A percentile compares a stretch with the other conserved stretches of the same genome.
Conservation (phyloP, 2,888 invertebrate genomes). For the Oxyteleia sp. region DNA sequence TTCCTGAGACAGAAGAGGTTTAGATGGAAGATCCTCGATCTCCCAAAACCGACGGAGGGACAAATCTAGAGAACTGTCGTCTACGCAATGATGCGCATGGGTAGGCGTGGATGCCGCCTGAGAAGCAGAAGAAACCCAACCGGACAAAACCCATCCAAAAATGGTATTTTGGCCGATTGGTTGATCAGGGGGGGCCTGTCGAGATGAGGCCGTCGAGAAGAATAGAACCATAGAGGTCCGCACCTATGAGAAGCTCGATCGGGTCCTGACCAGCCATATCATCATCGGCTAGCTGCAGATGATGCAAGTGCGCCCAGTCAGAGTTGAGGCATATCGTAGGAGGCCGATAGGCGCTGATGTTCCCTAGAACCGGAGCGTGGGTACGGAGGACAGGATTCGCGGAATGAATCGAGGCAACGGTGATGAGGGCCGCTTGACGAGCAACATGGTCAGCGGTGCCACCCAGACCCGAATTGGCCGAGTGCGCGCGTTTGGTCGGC, state of each 20-base stretch:
- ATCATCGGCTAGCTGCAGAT: slow-evolving; percentile 1
- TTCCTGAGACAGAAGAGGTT: neutral
- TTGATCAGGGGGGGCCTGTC: neutral
- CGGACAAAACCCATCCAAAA: slow-evolving; percentile 1
- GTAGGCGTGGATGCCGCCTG: no score
- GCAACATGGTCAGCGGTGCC: neutral
- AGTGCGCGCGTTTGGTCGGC: neutral
- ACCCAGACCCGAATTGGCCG: neutral
- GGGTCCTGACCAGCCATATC: neutral
- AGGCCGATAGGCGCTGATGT: neutral
- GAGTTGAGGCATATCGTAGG: neutral
- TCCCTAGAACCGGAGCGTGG: neutral
- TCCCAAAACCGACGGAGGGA: neutral
- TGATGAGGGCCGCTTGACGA: no score
- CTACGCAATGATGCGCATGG: neutral
- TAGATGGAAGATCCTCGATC: neutral
- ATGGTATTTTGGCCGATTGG: neutral
- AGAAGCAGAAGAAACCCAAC: neutral
- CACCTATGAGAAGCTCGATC: neutral
- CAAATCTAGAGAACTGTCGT: neutral
- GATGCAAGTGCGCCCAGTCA: neutral
- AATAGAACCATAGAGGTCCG: neutral
- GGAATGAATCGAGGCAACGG: no score
- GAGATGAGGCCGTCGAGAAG: neutral
- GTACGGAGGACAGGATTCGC: no score